Evolutionary conservation across 2,113 vertebrate species (phyloP).

Genomic region (Gobiocypris rarus): DNA sequence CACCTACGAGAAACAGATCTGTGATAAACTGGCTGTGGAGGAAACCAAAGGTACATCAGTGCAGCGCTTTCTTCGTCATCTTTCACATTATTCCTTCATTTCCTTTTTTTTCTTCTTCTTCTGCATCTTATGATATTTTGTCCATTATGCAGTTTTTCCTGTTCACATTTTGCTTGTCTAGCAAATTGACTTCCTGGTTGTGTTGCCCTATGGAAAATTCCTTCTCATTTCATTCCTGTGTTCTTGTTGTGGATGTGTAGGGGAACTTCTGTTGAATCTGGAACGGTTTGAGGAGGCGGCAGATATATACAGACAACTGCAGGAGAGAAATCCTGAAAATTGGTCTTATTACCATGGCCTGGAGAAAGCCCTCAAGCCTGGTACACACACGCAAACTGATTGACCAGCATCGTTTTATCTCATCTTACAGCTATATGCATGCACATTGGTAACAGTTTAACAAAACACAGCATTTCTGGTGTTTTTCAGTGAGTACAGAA

Average conservation of each 20-base stretch:
- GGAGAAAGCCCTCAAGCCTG: conserved; percentile 91
- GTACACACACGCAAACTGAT: conserved; percentile 69
- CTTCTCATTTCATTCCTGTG: not conserved
- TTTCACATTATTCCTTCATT: not conserved
- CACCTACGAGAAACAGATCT: conserved; percentile 97
- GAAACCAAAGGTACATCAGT: conserved; percentile 89
- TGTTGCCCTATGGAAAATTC: not conserved
- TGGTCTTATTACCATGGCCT: conserved; percentile 96
- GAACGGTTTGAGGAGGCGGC: conserved; percentile 89
- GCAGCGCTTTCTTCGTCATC: not conserved
- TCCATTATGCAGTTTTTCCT: not conserved
- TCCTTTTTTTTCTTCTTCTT: not conserved
- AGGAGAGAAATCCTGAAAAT: conserved; percentile 96
- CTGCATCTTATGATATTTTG: not conserved
- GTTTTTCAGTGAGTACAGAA: conserved; percentile 82
- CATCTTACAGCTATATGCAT: not conserved
- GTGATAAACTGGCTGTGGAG: conserved; percentile 97
- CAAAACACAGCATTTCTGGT: not conserved
- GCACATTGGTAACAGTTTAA: not conserved
- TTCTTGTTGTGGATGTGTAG: conserved; percentile 68
- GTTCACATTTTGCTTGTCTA: not conserved
- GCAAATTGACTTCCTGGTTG: not conserved
- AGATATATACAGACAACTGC: conserved; percentile 88
- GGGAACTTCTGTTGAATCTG: conserved; percentile 89
- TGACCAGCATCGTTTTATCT: not conserved